phyloP scores from a whole-genome alignment of 2,888 invertebrate species.

The Noctua janthe region DNA sequence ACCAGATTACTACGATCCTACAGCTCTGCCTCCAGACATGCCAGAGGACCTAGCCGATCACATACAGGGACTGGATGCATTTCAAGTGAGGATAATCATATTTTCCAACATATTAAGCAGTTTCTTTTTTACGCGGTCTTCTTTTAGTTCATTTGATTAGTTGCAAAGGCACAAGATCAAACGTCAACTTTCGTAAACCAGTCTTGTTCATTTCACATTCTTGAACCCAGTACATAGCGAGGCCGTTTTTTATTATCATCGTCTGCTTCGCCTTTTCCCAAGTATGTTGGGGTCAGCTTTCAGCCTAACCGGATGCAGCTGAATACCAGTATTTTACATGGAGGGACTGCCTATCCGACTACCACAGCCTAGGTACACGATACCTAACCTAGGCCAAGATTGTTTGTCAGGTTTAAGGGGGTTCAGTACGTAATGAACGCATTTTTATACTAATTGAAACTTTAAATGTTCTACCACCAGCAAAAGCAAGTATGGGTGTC shows the following conservation, averaged over 20 bases:
- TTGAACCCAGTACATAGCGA: no score
- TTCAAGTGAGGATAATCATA: constrained; percentile 71
- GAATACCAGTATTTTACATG: no score
- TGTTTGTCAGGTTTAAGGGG: background rate
- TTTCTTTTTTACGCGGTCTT: background rate
- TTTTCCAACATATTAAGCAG: background rate
- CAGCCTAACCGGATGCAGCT: no score
- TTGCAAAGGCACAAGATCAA: background rate
- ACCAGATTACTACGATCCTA: constrained; percentile 94
- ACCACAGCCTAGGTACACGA: no score
- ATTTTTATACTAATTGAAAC: background rate
- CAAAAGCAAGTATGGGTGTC: constrained; percentile 94
- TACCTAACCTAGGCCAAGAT: no score
- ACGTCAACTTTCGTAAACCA: background rate
- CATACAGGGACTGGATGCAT: constrained; percentile 68
- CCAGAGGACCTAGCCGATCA: constrained; percentile 85
- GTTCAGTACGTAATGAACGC: background rate
- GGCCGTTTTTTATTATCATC: no score
- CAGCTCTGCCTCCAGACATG: constrained; percentile 93
- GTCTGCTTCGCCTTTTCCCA: no score
- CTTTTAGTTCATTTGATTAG: background rate
- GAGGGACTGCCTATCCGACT: no score
- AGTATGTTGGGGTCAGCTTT: no score
- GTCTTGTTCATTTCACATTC: no score
- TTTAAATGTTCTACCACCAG: constrained; percentile 70